These are phyloP conservation scores for Melitaea cinxia DNA, from an alignment of 1,140 invertebrate genomes.

Conservation along the genomic window DNA sequence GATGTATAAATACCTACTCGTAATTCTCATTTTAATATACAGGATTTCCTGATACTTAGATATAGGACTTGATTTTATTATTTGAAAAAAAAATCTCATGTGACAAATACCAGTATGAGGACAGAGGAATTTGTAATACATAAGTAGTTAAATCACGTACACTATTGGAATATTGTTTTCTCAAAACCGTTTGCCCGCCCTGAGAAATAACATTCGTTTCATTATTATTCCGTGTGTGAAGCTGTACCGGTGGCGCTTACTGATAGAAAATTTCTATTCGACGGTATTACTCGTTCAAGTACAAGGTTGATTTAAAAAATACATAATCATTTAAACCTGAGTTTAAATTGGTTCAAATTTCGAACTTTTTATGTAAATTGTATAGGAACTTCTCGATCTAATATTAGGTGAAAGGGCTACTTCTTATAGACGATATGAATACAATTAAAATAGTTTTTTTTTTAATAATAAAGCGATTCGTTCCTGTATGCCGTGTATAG, in stretches of 20 bases:
- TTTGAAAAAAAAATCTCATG: constrained; percentile 61
- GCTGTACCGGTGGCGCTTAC: constrained; percentile 51
- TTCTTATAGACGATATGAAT: no score
- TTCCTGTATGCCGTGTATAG: no score
- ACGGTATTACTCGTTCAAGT: constrained; percentile 35
- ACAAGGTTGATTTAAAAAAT: constrained; percentile 24
- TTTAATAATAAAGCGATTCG: no score
- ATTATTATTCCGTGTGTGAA: constrained; percentile 60
- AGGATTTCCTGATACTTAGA: not conserved
- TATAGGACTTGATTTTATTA: no score
- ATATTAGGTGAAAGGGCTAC: no score
- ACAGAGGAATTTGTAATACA: constrained; percentile 64
- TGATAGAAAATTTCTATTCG: constrained; percentile 59
- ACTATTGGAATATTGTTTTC: constrained; percentile 77
- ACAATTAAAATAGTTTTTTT: no score
- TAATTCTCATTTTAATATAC: not conserved
- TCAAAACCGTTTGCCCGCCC: constrained; percentile 72
- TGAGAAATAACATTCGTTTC: constrained; percentile 62
- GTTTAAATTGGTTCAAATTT: no score
- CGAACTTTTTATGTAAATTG: no score
- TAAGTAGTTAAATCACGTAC: constrained; percentile 60
- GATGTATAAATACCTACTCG: not conserved
- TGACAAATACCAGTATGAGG: constrained; percentile 69
- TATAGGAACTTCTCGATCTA: no score
- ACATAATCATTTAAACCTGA: constrained; percentile 23